Base-by-base conservation (phyloP, 2,113 vertebrate genomes). In the Artemisiospiza belli region DNA sequence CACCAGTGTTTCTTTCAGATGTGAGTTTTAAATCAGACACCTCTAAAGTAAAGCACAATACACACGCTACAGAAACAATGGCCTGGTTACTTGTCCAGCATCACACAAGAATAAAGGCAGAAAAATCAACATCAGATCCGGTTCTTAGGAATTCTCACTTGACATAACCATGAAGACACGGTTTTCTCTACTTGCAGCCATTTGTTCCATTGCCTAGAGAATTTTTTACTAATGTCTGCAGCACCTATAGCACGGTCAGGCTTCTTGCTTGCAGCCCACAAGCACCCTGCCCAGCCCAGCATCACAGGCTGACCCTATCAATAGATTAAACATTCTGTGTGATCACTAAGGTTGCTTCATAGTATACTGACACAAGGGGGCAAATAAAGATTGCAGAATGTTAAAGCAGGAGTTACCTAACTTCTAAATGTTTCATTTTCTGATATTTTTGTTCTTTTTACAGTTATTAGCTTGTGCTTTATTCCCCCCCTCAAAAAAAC, bases 281-380 rank as follows among this genome's bases (percentile, higher is more conserved):
- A n/a, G 61, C 19, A 61, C 22, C 41, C 61, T 52, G 11, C 24
- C 44, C 41, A 7, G 23, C 55, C 54, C 83, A 66, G 83, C 41
- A 55, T 12, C 10, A 21, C 35, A 73, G 37, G 41, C 41, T 35
- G 37, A 73, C 43, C 63, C 41, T 54, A 41, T 23, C 31, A 33
- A 52, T 10, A 80, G 30, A 43, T 33, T 54, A 64, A 66, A 62
- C 44, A 70, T 31, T 66, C 75, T 9, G 4, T 25, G 39, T 9
- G 27, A 72, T 51, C 28, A 46, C 0, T 0, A 62, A 89, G 55
- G n/a, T 15, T 89, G 73, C 73, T 94, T 91, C 84, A 70, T 25
- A 72, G 39, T 10, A 87, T 7, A 28, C 84, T 87, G 93, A 96
- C 93, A 96, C 91, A 94, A 92, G 73, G 83, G 95, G 93, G 95